Base-by-base conservation (phyloP, 1,140 invertebrate genomes). In the Dryas iulia region DNA sequence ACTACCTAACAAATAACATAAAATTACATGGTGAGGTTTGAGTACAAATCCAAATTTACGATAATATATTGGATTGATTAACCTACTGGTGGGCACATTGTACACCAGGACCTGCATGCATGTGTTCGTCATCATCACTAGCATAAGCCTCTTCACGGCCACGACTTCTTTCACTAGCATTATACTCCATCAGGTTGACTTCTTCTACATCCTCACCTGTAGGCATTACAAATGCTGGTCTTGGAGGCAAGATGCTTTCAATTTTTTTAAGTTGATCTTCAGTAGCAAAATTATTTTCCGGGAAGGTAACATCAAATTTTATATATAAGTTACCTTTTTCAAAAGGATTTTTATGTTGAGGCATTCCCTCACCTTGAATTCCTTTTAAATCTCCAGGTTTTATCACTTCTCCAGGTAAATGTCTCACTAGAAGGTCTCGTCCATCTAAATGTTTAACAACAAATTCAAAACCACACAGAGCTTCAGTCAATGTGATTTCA, bases 311-410 rank as follows among this genome's bases (percentile, higher is more conserved):
- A 79, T 94, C 94, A 92, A 98, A 98, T 76, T 96, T 95, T 61
- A 99, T 94, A 79, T 97, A 97, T n/a, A 99, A 91, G 84, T 97
- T 95, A 35, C 98, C 98, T 81, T 95, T 96, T 71, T 97, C 95
- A 82, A 96, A 96, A 33, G 96, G 95, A 88, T 96, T 95, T 78
- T 95, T 95, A 76, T 96, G 95, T 7, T 94, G 92, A 0, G 98
- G 98, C 98, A 99, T 99, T 4, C 98, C 98, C 91, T 98, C 97
- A 24, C 94, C 95, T 65, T 94, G 91, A 47, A 99, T 94, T 69
- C 95, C 94, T 88, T 97, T 98, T 1, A 97, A 84, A 71, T 96
- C 95, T 73, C 97, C 97, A 69, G 96, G 95, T 75, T 95, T 94
- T 64, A 97, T 94, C 7, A 97, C 94, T 68, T 95, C 92, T 47